Evolutionary conservation across 1,140 invertebrate genomes (phyloP).

Genomic region (Pogonus chalceus): DNA sequence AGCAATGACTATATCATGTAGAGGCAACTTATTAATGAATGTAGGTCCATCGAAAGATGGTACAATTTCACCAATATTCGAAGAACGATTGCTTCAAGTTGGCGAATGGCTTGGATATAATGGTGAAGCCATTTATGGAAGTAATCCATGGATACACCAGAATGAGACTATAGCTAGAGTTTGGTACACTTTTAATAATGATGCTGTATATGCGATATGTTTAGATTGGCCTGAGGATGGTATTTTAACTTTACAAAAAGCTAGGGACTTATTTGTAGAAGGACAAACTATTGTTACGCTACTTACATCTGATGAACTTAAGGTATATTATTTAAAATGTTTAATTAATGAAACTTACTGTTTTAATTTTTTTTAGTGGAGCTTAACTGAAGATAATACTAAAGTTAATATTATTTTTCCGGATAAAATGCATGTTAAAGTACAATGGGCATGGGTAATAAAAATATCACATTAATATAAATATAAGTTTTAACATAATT

Average conservation of each 20-base stretch:
- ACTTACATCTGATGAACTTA: conserved; percentile 33
- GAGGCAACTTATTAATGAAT: conserved; percentile 83
- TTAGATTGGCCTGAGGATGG: conserved; percentile 55
- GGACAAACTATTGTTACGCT: conserved; percentile 31
- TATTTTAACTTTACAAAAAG: conserved; percentile 39
- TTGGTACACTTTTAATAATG: conserved; percentile 58
- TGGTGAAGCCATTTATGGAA: conserved; percentile 82
- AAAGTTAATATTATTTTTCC: conserved; percentile 24
- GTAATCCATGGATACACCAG: conserved; percentile 65
- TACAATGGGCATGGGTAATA: conserved; percentile 29
- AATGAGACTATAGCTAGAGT: conserved; percentile 73
- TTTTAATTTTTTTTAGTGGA: conserved; percentile 18
- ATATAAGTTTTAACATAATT: too few relatives aligned
- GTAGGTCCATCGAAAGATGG: conserved; percentile 87
- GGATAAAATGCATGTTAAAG: conserved; percentile 22
- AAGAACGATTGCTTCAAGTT: conserved; percentile 68
- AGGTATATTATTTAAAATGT: too few relatives aligned
- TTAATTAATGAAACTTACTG: too few relatives aligned
- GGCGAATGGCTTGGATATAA: conserved; percentile 74
- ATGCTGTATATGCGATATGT: conserved; percentile 52
- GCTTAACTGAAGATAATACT: conserved; percentile 2
- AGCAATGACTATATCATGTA: conserved; percentile 73
- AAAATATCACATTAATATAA: conserved; percentile 21
- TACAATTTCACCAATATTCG: conserved; percentile 76
- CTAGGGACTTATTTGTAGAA: conserved; percentile 29